These are phyloP conservation scores for Carcinoscorpius rotundicauda DNA, from an alignment of 1,140 invertebrate species.

Conservation along the genomic window DNA sequence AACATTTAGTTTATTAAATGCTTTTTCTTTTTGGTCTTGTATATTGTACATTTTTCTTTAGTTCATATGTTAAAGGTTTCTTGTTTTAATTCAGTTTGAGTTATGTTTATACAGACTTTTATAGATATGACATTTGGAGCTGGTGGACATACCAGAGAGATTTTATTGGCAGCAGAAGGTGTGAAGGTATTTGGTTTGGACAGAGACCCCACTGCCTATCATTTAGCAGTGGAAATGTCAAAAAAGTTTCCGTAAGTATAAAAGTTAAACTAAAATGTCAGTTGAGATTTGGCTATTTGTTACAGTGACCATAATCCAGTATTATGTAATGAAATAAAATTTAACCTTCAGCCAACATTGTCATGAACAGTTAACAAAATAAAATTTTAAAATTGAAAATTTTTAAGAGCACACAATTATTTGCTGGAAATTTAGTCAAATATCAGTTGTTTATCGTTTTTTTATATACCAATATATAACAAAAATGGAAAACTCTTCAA, in stretches of 20 bases:
- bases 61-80: too few species aligned
- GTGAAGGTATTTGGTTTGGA: slow-evolving; percentile 66
- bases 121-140: slow-evolving; percentile 90
- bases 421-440: not conserved
- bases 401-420: not conserved
- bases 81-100: too few species aligned
- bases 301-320: not conserved
- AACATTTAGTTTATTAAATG: too few species aligned
- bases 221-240: slow-evolving; percentile 42
- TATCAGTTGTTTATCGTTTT: too few species aligned
- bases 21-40: too few species aligned
- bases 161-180: slow-evolving; percentile 43
- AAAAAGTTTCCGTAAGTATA: slow-evolving; percentile 12
- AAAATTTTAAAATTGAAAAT: slow-evolving; percentile 24
- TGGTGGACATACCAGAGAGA: slow-evolving; percentile 65
- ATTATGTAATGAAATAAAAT: not conserved
- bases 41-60: too few species aligned
- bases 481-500: too few species aligned
- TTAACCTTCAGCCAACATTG: not conserved
- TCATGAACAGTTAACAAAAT: not conserved
- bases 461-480: too few species aligned
- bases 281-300: not conserved
- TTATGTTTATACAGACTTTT: slow-evolving; percentile 37
- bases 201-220: slow-evolving; percentile 65
- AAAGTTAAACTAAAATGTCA: not conserved